Base-by-base conservation (phyloP, 2,113 vertebrate genomes). In the Channa argus region DNA sequence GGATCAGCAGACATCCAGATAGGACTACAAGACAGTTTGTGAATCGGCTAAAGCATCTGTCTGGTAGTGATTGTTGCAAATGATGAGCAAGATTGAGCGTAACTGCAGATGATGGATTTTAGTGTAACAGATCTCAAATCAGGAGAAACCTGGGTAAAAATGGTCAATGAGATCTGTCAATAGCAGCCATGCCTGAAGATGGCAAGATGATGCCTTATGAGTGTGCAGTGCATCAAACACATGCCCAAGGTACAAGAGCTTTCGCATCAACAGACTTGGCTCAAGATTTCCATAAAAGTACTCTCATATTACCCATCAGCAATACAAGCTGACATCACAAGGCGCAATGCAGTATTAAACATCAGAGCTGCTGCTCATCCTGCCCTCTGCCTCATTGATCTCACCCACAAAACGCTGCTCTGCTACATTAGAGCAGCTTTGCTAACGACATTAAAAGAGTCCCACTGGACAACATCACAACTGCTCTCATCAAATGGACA, bases 281-380 rank as follows among this genome's bases (percentile, higher is more conserved):
- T 68, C 39, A 77, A 77, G 76, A 88, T 61, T 41, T 63, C 79
- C 77, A 83, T 82, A 74, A 78, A 73, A 80, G 73, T 37, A 15
- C 67, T 83, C 85, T 89, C 80, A 60, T 70, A 72, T 90, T 91
- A 88, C 82, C 66, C 61, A 8, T 88, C 68, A 63, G 83, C 77
- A 37, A 86, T 71, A 69, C 2, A 45, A 44, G 15, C 34, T 36
- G 5, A 63, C 74, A 0, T 85, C 85, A 87, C 61, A 46, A 49
- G 82, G 70, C 74, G n/a, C 44, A n/a, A 44, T 83, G 81, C 83
- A 70, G 86, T 82, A 80, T 55, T 46, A 71, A 72, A 45, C 63
- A 44, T 50, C 45, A 36, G 62, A 60, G 12, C 38, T 11, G 3
- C 70, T 1, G 65, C 68, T 74, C 55, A 0, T 10, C 45, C 66